Evolutionary conservation across 2,797 vertebrate species (phyloP).

Genomic region (Acanthurus tractus): DNA sequence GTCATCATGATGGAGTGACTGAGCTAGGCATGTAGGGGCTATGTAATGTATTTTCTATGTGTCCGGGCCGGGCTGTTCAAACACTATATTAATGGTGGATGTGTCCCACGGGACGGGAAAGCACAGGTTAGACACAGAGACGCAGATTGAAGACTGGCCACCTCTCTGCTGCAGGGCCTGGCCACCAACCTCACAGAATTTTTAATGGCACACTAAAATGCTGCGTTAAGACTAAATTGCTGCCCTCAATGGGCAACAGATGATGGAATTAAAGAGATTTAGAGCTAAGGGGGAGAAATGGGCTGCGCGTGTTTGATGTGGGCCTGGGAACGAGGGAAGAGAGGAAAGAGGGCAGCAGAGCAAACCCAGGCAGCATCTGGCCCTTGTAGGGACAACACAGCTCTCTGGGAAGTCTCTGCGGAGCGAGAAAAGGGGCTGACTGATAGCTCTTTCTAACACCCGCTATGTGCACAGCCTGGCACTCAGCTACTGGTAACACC

Average conservation of each 20-base stretch:
- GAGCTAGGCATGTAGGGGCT: constrained; percentile 23
- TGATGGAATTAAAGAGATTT: constrained; percentile 88
- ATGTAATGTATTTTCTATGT: constrained; percentile 65
- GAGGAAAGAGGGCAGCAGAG: constrained; percentile 73
- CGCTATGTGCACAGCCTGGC: constrained; percentile 57
- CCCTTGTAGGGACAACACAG: constrained; percentile 71
- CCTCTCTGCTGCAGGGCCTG: constrained; percentile 67
- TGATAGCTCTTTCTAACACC: constrained; percentile 69
- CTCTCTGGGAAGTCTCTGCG: constrained; percentile 65
- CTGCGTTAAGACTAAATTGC: constrained; percentile 82
- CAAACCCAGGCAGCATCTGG: constrained; percentile 80
- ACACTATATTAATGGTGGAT: constrained; percentile 65
- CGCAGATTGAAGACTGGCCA: constrained; percentile 66
- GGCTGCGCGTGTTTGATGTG: constrained; percentile 79
- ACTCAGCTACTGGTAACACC: constrained; percentile 72
- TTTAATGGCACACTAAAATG: constrained; percentile 85
- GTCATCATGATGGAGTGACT: constrained; percentile 44
- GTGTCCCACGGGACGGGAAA: constrained; percentile 53
- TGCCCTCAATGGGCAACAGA: constrained; percentile 87
- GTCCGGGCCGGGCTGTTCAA: constrained; percentile 64
- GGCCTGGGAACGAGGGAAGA: constrained; percentile 66
- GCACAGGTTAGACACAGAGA: constrained; percentile 67
- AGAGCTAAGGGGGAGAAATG: constrained; percentile 79
- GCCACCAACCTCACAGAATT: constrained; percentile 77
- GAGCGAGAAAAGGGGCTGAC: constrained; percentile 64